These are phyloP conservation scores for Portunus trituberculatus DNA, from an alignment of 1,140 invertebrate genomes.

Conservation along the genomic window DNA sequence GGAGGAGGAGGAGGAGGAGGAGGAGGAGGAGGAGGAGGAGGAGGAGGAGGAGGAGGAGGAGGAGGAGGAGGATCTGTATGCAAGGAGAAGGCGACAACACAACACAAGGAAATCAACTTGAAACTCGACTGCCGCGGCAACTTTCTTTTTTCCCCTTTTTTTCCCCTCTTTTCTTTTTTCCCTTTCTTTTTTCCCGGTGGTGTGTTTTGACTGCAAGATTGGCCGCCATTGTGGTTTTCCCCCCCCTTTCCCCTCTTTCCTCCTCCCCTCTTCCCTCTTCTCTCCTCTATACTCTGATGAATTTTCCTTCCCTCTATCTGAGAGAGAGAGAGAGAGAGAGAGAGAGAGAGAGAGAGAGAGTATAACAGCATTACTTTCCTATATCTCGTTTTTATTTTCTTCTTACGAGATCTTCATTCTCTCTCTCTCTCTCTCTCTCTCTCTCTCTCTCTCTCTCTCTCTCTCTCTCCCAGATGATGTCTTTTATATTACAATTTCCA, in stretches of 20 bases:
- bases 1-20: neutral
- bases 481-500: neutral
- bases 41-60: neutral
- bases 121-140: neutral
- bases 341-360: conserved; percentile 4
- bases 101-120: conserved; percentile 21
- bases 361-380: neutral
- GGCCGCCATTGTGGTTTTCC: neutral
- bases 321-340: conserved; percentile 8
- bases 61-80: conserved; percentile 9
- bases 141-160: neutral
- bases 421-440: neutral
- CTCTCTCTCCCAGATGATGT: neutral
- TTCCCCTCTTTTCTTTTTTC: too few relatives aligned
- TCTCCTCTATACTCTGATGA: neutral
- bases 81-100: neutral
- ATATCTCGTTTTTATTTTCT: neutral
- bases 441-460: neutral
- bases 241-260: neutral
- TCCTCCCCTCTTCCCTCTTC: too few relatives aligned
- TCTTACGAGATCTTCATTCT: neutral
- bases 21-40: neutral
- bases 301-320: neutral
- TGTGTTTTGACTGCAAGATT: conserved; percentile 12
- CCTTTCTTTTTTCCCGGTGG: neutral